Percentiles rank a stretch among this genome's conserved stretches.
Conservation (phyloP, 2,797 vertebrate genomes). For the Falco peregrinus region DNA sequence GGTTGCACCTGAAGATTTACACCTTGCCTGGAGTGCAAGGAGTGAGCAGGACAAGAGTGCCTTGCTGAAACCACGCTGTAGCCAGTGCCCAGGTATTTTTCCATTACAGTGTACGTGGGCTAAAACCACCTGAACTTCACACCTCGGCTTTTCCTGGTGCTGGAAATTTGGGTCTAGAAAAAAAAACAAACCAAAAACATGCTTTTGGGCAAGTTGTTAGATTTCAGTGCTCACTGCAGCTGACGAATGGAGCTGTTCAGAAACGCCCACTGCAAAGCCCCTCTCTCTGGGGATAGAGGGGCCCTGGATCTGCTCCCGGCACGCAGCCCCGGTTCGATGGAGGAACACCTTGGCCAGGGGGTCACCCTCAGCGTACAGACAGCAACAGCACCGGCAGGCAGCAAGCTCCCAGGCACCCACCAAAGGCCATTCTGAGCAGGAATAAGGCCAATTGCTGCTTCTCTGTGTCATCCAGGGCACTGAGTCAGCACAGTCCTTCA, state of each 20-base stretch:
- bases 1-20: background rate
- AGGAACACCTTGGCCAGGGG: accelerated
- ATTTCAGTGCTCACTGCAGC: background rate
- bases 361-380: background rate
- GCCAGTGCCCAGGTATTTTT: background rate
- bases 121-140: background rate
- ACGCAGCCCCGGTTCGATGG: no score
- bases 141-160: background rate
- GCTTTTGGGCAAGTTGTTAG: background rate
- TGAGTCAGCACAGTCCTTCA: background rate
- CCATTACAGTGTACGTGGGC: background rate
- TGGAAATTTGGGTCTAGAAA: background rate
- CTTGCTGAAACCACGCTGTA: background rate
- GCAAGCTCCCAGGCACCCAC: background rate
- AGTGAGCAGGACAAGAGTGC: background rate
- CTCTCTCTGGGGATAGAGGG: background rate
- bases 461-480: background rate
- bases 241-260: accelerated
- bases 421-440: background rate
- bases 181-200: background rate
- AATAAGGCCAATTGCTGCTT: background rate
- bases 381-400: background rate
- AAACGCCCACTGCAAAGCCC: background rate
- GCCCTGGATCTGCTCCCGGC: background rate
- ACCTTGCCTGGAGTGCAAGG: background rate